Conservation (phyloP, 1,140 invertebrate species). For the Camponotus floridanus region DNA sequence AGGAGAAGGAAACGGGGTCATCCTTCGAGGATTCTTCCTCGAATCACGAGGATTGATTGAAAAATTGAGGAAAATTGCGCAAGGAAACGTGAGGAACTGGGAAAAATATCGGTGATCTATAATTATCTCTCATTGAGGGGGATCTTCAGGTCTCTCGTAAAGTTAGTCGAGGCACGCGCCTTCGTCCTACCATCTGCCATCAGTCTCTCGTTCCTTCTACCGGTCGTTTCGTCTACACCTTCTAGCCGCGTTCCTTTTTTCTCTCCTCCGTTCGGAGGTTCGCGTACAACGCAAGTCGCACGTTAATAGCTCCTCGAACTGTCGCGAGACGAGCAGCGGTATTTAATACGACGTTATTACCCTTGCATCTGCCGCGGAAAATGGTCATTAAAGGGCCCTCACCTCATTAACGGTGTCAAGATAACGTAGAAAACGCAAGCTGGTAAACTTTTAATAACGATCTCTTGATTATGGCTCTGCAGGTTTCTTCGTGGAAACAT, state of each 20-base stretch:
- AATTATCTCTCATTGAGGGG: conserved; percentile 62
- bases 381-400: conserved; percentile 64
- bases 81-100: background rate
- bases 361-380: conserved; percentile 71
- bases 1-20: background rate
- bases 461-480: conserved; percentile 22
- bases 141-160: too few relatives aligned
- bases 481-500: background rate
- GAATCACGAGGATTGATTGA: background rate
- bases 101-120: conserved; percentile 45
- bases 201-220: conserved; percentile 12
- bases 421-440: conserved; percentile 61
- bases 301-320: conserved; percentile 45
- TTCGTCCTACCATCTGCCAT: conserved; percentile 70
- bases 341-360: conserved; percentile 53
- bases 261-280: background rate
- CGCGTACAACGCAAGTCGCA: background rate
- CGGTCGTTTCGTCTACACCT: conserved; percentile 40
- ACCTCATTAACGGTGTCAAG: conserved; percentile 63
- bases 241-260: conserved; percentile 35
- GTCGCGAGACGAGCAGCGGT: conserved; percentile 13
- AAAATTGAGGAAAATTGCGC: conserved; percentile 9
- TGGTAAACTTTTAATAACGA: conserved; percentile 73
- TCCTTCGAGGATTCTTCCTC: background rate
- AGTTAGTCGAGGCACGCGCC: conserved; percentile 61